Base-by-base conservation (phyloP, 2,113 vertebrate species). In the Psephotus haematonotus region DNA sequence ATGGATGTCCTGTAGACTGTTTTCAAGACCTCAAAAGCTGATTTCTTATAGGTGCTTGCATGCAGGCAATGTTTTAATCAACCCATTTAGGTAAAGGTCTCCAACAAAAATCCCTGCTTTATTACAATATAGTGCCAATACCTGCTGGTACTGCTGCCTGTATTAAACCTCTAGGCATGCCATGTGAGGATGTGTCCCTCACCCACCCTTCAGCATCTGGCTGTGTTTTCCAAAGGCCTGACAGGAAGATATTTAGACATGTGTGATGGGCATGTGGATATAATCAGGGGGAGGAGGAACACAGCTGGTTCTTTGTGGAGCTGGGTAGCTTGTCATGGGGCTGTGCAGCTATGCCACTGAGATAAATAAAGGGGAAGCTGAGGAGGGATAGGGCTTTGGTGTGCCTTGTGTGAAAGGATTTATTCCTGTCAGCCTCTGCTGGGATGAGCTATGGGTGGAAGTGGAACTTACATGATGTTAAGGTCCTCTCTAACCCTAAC, bases 231-330 rank as follows among this genome's bases (percentile, higher is more conserved):
- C 35, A 67, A 75, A 23, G 10, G 29, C 44, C 37, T 44, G 29
- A 24, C 35, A 44, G 29, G 75, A 31, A 24, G 50, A 9, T 55
- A 8, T 29, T 82, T 68, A 47, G 62, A 6, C 2, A 2, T 9
- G 3, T n/a, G 23, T 22, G 50, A 22, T 39, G 68, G 44, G 10
- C 10, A 7, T 31, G 52, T 46, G 63, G 25, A 17, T 72, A 5
- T 50, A 37, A 49, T 0, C 0, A 0, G 1, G 11, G 35, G 20
- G 10, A 60, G 35, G 39, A 47, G 44, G 63, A 55, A 8, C 4
- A 0, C 20, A 76, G 63, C 76, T 82, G 71, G 33, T 80, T 44
- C 14, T 47, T 28, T 6, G 23, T 37, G 74, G 82, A 52, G 57
- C 37, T n/a, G 33, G 20, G 37, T 17, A 14, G 22, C 35, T 35